Evolutionary conservation across 1,140 invertebrate genomes (phyloP), one percentile per base, ranked within the genome.

Genomic region (Ephestia elutella): DNA sequence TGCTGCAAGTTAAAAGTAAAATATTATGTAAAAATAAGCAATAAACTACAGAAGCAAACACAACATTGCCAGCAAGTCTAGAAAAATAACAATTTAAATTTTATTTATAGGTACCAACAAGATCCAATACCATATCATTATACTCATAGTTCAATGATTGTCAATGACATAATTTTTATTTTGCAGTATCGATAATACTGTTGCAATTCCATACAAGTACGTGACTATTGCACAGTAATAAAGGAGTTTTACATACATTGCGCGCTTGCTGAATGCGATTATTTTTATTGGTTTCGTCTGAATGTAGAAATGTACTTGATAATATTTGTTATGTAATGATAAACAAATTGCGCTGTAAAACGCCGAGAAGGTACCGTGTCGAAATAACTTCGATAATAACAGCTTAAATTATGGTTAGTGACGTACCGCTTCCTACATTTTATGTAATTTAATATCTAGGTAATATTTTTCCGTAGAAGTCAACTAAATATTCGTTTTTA

Each of bases 301-400:
- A 44, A 44, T 44, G 38, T 15, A 44, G 38, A 44, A 44, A 44
- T 44, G 5, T 15, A 15, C 5, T 15, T n/a, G 13, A 44, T 15
- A 15, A 15, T 15, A 8, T 15, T 15, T 5, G n/a, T 44, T 44
- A 44, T 44, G 38, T 44, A 44, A 44, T 44, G 38, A 44, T 44
- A 44, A 44, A 44, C 38, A 44, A 44, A 44, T 44, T 44, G 15
- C 38, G n/a, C 38, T 44, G 15, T 44, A 44, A n/a, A 44, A 30
- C 25, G 30, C 35, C 35, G 38, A 56, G 54, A 19, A 7, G 30
- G 3, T 38, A 15, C 38, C 10, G n/a, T 44, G 38, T 44, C 15
- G 38, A 44, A 44, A 44, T 44, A 15, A 44, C n/a, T 15, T 15
- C 38, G 38, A 15, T 15, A 44, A 44, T 44, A 44, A 15, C n/a